phyloP scores from a whole-genome alignment of 92 coral and sea anemone genomes.

The Heliopora coerulea region DNA sequence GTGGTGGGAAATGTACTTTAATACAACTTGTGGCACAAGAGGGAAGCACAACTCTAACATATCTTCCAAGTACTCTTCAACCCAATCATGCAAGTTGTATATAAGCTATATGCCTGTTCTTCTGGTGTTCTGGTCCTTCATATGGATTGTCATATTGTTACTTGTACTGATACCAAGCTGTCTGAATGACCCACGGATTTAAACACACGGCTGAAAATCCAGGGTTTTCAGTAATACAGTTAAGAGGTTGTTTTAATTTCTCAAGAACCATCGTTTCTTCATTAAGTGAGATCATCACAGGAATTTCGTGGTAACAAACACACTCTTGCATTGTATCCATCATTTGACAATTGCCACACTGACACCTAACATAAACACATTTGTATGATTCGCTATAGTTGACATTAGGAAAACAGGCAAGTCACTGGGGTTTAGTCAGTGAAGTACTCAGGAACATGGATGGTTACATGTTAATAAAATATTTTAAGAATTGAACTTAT shows the following conservation, averaged over 20 bases:
- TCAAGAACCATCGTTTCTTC: slow-evolving; percentile 39
- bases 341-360: slow-evolving; percentile 38
- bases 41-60: slow-evolving; percentile 40
- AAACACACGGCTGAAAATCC: slow-evolving; percentile 36
- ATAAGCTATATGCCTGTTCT: slow-evolving; percentile 46
- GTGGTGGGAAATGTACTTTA: slow-evolving; percentile 49
- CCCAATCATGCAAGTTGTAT: slow-evolving; percentile 42
- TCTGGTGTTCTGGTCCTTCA: slow-evolving; percentile 50
- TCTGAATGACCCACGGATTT: too few species aligned
- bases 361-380: not conserved
- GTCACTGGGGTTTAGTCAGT: too few species aligned
- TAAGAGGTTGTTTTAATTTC: slow-evolving; percentile 29
- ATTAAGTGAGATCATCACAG: slow-evolving; percentile 21
- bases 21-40: slow-evolving; percentile 41
- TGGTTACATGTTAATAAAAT: too few species aligned
- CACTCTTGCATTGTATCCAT: slow-evolving; percentile 31
- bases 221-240: slow-evolving; percentile 29
- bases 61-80: slow-evolving; percentile 39
- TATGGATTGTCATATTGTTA: slow-evolving; percentile 37
- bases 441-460: too few species aligned
- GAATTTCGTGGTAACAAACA: slow-evolving; percentile 41
- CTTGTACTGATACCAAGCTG: slow-evolving; percentile 44
- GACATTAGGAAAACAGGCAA: too few species aligned
- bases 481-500: not conserved
- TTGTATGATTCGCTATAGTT: too few species aligned